These are phyloP conservation scores for Heliconius sara DNA, from an alignment of 2,888 invertebrate species.

Conservation along the genomic window DNA sequence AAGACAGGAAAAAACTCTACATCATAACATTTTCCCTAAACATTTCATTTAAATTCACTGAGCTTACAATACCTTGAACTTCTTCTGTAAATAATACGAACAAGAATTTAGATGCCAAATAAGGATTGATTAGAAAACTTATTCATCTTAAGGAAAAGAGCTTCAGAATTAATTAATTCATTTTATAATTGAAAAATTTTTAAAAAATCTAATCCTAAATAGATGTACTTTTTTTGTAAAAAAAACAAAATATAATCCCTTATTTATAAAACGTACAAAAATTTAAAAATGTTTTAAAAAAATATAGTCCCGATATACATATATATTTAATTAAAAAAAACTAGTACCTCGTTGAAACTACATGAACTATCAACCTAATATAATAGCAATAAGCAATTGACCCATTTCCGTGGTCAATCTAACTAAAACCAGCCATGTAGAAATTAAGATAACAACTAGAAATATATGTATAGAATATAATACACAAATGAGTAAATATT, in stretches of 20 bases:
- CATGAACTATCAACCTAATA: background rate
- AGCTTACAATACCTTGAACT: constrained; percentile 14
- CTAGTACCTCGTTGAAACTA: background rate
- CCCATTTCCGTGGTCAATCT: constrained; percentile 8
- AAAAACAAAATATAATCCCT: too few species aligned
- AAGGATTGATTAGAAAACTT: constrained; percentile 23
- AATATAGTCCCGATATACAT: too few species aligned
- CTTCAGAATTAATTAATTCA: background rate
- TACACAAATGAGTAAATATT: background rate
- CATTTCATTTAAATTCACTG: constrained; percentile 11
- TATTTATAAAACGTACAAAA: too few species aligned
- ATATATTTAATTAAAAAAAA: background rate
- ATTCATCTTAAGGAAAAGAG: background rate
- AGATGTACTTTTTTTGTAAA: background rate
- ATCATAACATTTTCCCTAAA: constrained; percentile 6
- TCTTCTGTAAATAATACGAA: constrained; percentile 2
- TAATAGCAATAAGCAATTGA: constrained; percentile 13
- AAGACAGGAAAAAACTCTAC: background rate
- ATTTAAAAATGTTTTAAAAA: too few species aligned
- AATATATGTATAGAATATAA: constrained; percentile 5
- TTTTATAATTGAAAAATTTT: background rate
- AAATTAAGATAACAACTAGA: constrained; percentile 12
- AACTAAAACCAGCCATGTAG: constrained; percentile 17
- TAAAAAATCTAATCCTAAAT: background rate
- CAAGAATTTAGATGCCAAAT: constrained; percentile 11